Evolutionary conservation across 2,797 vertebrate genomes (phyloP), one percentile per base, ranked within the genome.

Genomic region (Amniataba percoides): DNA sequence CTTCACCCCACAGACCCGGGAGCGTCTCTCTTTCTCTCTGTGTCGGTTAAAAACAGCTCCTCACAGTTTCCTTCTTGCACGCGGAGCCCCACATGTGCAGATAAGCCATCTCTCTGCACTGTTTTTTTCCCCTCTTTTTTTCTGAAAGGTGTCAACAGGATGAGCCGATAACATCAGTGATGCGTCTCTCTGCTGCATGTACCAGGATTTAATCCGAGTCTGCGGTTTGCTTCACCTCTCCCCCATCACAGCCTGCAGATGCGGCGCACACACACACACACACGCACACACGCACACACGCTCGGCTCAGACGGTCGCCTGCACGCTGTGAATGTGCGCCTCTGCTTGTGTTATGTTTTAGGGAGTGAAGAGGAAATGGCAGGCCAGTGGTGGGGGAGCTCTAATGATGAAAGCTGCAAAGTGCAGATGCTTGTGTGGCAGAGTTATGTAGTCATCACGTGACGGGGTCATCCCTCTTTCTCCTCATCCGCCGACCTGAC

Each of bases 71-170:
- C 87, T 77, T 62, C 45, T 48, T 70, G 65, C 80, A 51, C 40
- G 36, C 1, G 63, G 77, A 88, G 27, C 27, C 34, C 77, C 81
- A 31, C 77, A 78, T 68, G 5, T 36, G 46, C 55, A 71, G 69
- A 78, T 69, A 63, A 72, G 23, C 5, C 74, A n/a, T 56, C 23
- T 12, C 31, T 55, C 36, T 74, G 59, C 27, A 27, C 43, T 31
- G n/a, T 31, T 31, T 31, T 31, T 31, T 31, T 31, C 27, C 5
- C 27, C 5, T 31, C 27, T 31, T 31, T n/a, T 43, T 46, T 6
- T 55, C 40, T 70, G n/a, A 85, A 83, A 83, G 68, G 83, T 92
- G 87, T 87, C 76, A 88, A 89, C 89, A 88, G 88, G 88, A 88
- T 89, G 84, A 59, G 13, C 48, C 62, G 87, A 84, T 85, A 71